phyloP scores from a whole-genome alignment of 2,797 vertebrate genomes.

The Selene dorsalis region DNA sequence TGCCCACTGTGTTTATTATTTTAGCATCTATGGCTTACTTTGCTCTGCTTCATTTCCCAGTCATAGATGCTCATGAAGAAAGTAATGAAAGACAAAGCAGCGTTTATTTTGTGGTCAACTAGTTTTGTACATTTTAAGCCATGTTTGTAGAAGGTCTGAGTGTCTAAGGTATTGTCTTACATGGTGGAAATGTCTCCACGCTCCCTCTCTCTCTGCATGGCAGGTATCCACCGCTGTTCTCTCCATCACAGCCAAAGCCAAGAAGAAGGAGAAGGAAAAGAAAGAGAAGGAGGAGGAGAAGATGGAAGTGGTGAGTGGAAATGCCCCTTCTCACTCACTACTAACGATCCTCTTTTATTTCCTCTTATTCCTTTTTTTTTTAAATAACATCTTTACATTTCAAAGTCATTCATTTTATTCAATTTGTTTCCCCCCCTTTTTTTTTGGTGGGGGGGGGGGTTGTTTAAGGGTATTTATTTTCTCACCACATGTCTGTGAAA shows the following conservation, averaged over 20 bases:
- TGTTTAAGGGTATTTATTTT: too few species aligned
- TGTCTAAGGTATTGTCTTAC: slow-evolving; percentile 61
- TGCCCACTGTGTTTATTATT: slow-evolving; percentile 50
- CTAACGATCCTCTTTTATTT: slow-evolving; percentile 2
- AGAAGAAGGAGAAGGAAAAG: slow-evolving; percentile 99
- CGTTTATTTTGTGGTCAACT: slow-evolving; percentile 60
- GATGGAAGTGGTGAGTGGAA: slow-evolving; percentile 96
- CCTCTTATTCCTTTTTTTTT: background rate
- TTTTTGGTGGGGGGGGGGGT: too few species aligned
- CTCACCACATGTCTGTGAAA: background rate
- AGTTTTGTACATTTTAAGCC: slow-evolving; percentile 42
- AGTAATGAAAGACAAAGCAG: slow-evolving; percentile 26
- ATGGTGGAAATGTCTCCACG: slow-evolving; percentile 49
- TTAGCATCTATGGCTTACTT: slow-evolving; percentile 29
- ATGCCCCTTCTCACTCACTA: background rate
- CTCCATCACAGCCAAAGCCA: slow-evolving; percentile 99
- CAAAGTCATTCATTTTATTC: background rate
- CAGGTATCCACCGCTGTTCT: slow-evolving; percentile 98
- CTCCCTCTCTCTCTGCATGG: slow-evolving; percentile 38
- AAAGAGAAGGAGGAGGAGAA: slow-evolving; percentile 97
- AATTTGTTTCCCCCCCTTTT: background rate
- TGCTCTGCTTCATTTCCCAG: slow-evolving; percentile 47
- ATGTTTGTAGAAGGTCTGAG: slow-evolving; percentile 57
- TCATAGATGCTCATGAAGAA: slow-evolving; percentile 27
- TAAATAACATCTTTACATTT: background rate